Conservation (phyloP, 2,797 vertebrate species). For the Hemitrygon akajei region DNA sequence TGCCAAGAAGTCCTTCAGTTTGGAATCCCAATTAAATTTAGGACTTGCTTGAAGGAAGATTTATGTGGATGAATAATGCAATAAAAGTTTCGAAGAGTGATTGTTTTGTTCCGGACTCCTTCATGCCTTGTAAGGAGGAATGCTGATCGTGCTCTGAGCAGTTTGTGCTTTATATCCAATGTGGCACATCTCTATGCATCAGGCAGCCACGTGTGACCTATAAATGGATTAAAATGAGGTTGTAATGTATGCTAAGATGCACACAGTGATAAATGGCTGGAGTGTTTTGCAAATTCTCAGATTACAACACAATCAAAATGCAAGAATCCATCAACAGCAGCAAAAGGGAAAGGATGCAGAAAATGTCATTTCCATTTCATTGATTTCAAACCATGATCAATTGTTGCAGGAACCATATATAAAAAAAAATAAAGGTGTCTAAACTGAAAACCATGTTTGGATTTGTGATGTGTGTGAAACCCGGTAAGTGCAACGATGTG, state of each 20-base stretch:
- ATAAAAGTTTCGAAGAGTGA: background rate
- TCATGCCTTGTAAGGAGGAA: background rate
- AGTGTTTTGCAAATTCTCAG: conserved; percentile 8
- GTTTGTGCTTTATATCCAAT: background rate
- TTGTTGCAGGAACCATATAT: background rate
- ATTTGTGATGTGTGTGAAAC: too few species aligned
- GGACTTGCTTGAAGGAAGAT: conserved; percentile 6
- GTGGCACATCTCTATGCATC: conserved; percentile 25
- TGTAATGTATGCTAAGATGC: conserved; percentile 31
- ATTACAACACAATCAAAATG: conserved; percentile 34
- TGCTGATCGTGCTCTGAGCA: background rate
- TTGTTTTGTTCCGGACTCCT: background rate
- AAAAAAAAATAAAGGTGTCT: background rate
- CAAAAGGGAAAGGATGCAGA: background rate
- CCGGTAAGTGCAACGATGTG: too few species aligned
- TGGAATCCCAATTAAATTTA: background rate
- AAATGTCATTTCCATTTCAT: conserved; percentile 12
- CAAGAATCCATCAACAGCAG: background rate
- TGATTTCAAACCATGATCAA: background rate
- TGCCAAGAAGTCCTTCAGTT: background rate
- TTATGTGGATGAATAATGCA: background rate
- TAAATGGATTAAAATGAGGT: conserved; percentile 22
- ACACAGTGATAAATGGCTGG: conserved; percentile 8
- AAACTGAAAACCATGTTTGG: background rate
- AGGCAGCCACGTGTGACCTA: conserved; percentile 13